Conservation (phyloP, 2,113 vertebrate genomes). For the Chaetura pelagica region DNA sequence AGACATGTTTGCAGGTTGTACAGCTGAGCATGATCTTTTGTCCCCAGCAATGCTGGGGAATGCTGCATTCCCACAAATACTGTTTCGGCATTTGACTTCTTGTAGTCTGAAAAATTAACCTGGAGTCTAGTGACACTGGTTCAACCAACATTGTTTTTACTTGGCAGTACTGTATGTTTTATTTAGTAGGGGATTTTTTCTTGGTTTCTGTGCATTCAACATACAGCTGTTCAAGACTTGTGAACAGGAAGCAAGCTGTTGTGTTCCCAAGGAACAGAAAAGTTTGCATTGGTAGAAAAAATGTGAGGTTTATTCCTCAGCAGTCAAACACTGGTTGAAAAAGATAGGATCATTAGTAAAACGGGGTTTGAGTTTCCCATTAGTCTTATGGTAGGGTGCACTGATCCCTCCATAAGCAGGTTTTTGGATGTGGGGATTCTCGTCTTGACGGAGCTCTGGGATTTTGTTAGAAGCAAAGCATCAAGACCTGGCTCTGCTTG, state of each 20-base stretch:
- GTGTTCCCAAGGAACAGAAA: not conserved
- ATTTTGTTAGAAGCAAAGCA: not conserved
- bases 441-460: not conserved
- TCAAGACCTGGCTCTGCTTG: not conserved
- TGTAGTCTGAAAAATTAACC: not conserved
- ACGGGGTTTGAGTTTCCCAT: not conserved
- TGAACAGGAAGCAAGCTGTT: not conserved
- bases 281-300: not conserved
- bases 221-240: not conserved
- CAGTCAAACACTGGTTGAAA: not conserved
- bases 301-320: not conserved
- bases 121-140: not conserved
- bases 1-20: not conserved
- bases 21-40: not conserved
- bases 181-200: not conserved
- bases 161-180: not conserved
- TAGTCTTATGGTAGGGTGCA: accelerated
- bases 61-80: not conserved
- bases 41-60: not conserved
- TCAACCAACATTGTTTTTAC: not conserved
- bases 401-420: not conserved
- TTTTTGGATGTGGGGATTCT: not conserved
- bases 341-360: not conserved
- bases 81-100: not conserved
- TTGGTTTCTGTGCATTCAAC: not conserved